Conservation (phyloP, 1,140 invertebrate genomes). For the Trinorchestia longiramus region DNA sequence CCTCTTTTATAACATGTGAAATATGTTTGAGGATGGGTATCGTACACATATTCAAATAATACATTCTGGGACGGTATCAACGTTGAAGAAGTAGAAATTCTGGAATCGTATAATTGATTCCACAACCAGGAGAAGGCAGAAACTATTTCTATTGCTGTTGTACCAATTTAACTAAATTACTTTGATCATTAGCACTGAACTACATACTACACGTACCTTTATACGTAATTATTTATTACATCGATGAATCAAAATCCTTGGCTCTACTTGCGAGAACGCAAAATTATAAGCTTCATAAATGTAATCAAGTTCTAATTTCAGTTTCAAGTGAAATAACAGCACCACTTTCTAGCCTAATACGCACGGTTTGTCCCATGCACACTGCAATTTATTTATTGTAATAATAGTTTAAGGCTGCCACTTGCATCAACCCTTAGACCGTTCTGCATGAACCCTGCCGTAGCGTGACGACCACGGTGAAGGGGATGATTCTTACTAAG, state of each 20-base stretch:
- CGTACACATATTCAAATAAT: neutral
- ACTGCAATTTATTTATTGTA: neutral
- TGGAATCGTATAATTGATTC: neutral
- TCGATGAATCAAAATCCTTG: too few relatives aligned
- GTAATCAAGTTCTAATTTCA: neutral
- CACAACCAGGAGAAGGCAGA: too few relatives aligned
- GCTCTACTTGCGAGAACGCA: too few relatives aligned
- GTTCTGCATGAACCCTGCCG: too few relatives aligned
- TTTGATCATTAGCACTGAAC: too few relatives aligned
- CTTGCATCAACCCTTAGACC: neutral
- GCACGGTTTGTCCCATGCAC: neutral
- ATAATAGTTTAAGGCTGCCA: neutral
- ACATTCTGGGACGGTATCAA: neutral
- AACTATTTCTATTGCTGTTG: too few relatives aligned
- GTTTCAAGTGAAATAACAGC: neutral
- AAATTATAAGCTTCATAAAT: neutral
- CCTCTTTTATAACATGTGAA: neutral
- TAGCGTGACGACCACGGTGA: neutral
- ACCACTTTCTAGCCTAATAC: neutral
- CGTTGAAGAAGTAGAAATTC: neutral
- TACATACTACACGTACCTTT: too few relatives aligned
- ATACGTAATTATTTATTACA: too few relatives aligned
- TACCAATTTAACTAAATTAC: too few relatives aligned
- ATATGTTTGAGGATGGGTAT: neutral
- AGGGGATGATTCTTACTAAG: neutral